Evolutionary conservation across 2,113 vertebrate species (phyloP).

Genomic region (Semicossyphus pulcher): DNA sequence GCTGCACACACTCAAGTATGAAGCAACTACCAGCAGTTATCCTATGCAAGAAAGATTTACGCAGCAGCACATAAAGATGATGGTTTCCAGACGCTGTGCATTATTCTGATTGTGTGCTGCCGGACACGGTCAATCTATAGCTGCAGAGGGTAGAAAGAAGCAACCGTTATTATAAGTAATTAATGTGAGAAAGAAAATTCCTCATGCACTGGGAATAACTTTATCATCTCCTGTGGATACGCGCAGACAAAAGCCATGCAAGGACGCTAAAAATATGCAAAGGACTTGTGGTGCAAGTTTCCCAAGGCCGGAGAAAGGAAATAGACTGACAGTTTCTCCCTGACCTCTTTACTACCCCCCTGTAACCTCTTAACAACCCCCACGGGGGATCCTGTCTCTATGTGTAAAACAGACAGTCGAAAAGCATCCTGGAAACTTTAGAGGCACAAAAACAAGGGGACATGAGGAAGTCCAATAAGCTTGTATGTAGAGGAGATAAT

Average conservation of each 20-base stretch:
- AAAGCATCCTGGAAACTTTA: conserved; percentile 83
- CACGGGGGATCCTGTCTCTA: conserved; percentile 82
- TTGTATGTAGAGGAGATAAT: conserved; percentile 75
- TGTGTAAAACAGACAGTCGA: conserved; percentile 86
- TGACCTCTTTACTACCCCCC: conserved; percentile 80
- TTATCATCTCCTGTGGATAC: conserved; percentile 69
- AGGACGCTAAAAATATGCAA: conserved; percentile 79
- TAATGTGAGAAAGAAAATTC: conserved; percentile 70
- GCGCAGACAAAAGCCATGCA: conserved; percentile 63
- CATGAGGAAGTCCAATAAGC: conserved; percentile 77
- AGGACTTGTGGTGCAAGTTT: conserved; percentile 82
- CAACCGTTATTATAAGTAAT: conserved; percentile 65
- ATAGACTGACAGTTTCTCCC: conserved; percentile 84
- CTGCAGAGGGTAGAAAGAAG: neutral
- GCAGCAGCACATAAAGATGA: conserved; percentile 68
- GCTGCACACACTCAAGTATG: conserved; percentile 48
- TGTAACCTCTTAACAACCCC: conserved; percentile 82
- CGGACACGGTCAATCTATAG: conserved; percentile 36
- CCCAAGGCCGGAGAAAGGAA: conserved; percentile 87
- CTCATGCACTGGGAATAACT: conserved; percentile 63
- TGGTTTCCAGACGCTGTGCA: conserved; percentile 69
- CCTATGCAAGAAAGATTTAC: conserved; percentile 53
- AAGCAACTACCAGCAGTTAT: conserved; percentile 42
- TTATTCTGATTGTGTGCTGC: conserved; percentile 54
- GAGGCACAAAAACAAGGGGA: conserved; percentile 75